Evolutionary conservation across 1,140 invertebrate genomes (phyloP).

Genomic region (Danaus melanippus): DNA sequence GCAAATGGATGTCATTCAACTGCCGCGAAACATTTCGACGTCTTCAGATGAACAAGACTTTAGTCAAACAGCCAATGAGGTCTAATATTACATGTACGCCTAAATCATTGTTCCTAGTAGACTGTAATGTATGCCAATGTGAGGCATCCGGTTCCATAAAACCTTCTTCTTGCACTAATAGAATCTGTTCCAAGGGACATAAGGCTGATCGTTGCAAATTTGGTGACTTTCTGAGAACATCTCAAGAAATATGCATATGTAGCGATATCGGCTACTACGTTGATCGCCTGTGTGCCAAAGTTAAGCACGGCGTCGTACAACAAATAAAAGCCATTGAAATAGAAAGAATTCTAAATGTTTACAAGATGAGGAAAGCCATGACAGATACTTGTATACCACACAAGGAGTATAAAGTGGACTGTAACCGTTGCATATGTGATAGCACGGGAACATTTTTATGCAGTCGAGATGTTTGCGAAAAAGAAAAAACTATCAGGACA

Average conservation of each 20-base stretch:
- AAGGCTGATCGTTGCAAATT: constrained; percentile 30
- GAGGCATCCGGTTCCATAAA: constrained; percentile 17
- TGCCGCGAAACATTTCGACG: constrained; percentile 27
- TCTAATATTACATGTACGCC: constrained; percentile 28
- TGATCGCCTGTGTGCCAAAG: constrained; percentile 30
- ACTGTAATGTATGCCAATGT: constrained; percentile 43
- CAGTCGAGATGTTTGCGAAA: constrained; percentile 33
- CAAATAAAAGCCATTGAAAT: constrained; percentile 17
- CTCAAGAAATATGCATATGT: constrained; percentile 32
- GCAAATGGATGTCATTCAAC: constrained; percentile 33
- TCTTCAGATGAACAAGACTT: constrained; percentile 6
- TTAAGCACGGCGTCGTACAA: constrained; percentile 21
- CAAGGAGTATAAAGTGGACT: constrained; percentile 47
- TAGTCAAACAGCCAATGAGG: constrained; percentile 5
- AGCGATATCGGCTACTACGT: constrained; percentile 35
- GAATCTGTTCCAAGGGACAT: constrained; percentile 23
- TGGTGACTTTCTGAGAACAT: constrained; percentile 29
- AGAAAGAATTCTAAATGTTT: constrained; percentile 16
- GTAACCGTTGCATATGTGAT: constrained; percentile 53
- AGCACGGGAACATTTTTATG: constrained; percentile 39
- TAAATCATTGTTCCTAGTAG: constrained; percentile 25
- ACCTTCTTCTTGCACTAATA: constrained; percentile 26
- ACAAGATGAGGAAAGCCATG: constrained; percentile 9
- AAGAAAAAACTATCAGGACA: neutral
- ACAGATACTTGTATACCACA: constrained; percentile 14